These are phyloP conservation scores for Dinoponera quadriceps DNA, from an alignment of 1,140 invertebrate genomes.

Conservation along the genomic window DNA sequence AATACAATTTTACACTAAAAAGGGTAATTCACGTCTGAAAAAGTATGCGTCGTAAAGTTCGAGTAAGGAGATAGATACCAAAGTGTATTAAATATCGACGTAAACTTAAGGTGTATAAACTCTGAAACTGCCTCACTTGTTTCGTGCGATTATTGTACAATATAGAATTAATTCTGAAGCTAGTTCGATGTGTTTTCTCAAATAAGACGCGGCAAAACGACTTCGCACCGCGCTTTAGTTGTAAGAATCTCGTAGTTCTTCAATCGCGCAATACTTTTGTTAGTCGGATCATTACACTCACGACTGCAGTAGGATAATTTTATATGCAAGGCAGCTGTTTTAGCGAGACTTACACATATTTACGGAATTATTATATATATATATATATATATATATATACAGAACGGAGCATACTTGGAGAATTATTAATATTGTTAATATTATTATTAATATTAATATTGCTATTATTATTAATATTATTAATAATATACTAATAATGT, in stretches of 20 bases:
- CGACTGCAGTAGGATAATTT: conserved; percentile 38
- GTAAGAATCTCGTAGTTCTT: conserved; percentile 43
- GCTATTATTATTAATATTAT: too few species aligned
- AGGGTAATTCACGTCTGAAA: neutral
- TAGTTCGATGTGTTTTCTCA: neutral
- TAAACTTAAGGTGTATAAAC: conserved; percentile 64
- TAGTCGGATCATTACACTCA: neutral
- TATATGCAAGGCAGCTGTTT: conserved; percentile 39
- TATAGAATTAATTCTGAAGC: conserved; percentile 62
- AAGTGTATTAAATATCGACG: conserved; percentile 77
- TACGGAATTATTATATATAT: too few species aligned
- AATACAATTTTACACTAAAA: conserved; percentile 22
- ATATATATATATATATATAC: too few species aligned
- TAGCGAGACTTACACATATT: neutral
- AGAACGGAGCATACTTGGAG: too few species aligned
- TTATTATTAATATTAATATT: too few species aligned
- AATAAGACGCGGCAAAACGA: neutral
- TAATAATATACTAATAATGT: too few species aligned
- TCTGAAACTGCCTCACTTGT: conserved; percentile 67
- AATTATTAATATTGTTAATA: too few species aligned
- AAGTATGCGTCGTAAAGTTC: conserved; percentile 52
- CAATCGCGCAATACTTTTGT: conserved; percentile 9
- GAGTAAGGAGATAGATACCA: conserved; percentile 72
- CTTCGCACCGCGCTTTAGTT: conserved; percentile 40
- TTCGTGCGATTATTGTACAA: conserved; percentile 69